Evolutionary conservation across 2,797 vertebrate genomes (phyloP).

Genomic region (Ceryle rudis): DNA sequence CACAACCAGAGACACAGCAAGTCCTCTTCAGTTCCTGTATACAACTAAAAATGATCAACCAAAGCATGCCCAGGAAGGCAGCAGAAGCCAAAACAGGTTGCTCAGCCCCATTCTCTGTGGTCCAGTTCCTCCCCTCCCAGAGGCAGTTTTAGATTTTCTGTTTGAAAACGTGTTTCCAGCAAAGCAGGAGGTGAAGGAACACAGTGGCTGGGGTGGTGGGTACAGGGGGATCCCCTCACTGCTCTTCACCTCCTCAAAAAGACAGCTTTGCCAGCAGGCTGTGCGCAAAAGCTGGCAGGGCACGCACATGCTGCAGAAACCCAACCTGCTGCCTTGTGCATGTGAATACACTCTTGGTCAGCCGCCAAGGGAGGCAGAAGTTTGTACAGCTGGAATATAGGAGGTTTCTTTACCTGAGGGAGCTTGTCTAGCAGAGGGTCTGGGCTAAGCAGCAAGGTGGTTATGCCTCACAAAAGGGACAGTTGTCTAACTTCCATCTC

Average conservation of each 20-base stretch:
- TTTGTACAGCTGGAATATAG: accelerated
- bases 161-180: neutral
- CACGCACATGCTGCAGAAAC: neutral
- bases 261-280: neutral
- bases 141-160: neutral
- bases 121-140: neutral
- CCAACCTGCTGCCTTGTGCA: accelerated
- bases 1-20: neutral
- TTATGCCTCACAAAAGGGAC: accelerated
- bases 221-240: neutral
- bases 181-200: neutral
- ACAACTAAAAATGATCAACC: neutral
- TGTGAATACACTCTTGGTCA: accelerated
- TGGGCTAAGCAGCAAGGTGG: neutral
- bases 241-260: neutral
- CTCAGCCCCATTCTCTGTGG: neutral
- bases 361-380: neutral
- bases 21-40: neutral
- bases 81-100: neutral
- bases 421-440: neutral
- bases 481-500: neutral
- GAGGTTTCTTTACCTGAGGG: neutral
- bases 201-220: neutral
- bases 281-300: accelerated
- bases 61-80: neutral